These are phyloP conservation scores for Amyelois transitella DNA, from an alignment of 1,140 invertebrate genomes.

Conservation along the genomic window DNA sequence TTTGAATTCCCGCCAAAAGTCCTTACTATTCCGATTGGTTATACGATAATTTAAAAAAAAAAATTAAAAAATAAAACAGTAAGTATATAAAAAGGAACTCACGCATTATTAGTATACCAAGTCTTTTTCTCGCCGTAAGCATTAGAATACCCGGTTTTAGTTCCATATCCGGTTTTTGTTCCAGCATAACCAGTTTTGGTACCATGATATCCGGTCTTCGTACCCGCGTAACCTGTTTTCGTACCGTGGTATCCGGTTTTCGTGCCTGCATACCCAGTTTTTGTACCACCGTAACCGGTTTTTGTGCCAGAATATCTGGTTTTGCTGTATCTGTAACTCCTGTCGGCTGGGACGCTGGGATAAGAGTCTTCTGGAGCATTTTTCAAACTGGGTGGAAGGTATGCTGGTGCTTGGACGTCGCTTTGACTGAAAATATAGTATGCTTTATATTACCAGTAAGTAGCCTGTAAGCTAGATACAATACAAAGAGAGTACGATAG, in stretches of 20 bases:
- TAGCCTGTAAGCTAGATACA: no score
- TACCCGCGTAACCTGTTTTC: constrained; percentile 29
- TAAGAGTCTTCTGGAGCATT: constrained; percentile 7
- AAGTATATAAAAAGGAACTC: no score
- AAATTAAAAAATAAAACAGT: no score
- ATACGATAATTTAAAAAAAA: no score
- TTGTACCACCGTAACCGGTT: constrained; percentile 18
- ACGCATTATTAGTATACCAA: constrained; percentile 35
- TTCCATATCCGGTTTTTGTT: constrained; percentile 33
- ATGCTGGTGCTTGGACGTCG: constrained; percentile 52
- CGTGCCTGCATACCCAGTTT: constrained; percentile 17
- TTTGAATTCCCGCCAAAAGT: no score
- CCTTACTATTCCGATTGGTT: no score
- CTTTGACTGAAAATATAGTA: constrained; percentile 40
- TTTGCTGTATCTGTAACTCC: neutral
- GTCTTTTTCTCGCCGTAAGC: constrained; percentile 26
- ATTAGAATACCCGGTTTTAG: constrained; percentile 22
- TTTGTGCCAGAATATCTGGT: constrained; percentile 7
- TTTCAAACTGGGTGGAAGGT: constrained; percentile 46
- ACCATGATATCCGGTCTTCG: constrained; percentile 31
- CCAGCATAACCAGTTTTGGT: constrained; percentile 35
- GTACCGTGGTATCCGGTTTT: constrained; percentile 15
- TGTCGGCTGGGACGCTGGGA: neutral
- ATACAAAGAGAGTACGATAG: no score
- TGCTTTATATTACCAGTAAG: no score